Evolutionary conservation across 2,888 invertebrate species (phyloP).

Genomic region (Eilema depressum): DNA sequence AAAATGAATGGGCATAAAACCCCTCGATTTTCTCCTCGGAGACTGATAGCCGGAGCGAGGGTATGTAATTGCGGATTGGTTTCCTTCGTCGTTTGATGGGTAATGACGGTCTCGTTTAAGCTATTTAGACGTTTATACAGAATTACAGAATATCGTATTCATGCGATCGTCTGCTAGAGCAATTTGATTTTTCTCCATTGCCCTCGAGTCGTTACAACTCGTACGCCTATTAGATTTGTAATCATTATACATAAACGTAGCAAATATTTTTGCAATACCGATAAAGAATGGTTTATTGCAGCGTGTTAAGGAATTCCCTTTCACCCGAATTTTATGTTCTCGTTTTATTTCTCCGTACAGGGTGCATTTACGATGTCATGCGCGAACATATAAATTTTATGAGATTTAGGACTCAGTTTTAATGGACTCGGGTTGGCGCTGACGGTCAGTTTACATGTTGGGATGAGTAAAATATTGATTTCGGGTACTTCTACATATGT

Average conservation of each 20-base stretch:
- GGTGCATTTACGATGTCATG: conserved; percentile 78
- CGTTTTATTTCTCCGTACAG: conserved; percentile 68
- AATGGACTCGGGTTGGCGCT: conserved; percentile 65
- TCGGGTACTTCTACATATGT: conserved; percentile 23
- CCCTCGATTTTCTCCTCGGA: background rate
- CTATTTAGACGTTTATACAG: background rate
- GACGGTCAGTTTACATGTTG: conserved; percentile 64
- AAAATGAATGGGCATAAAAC: background rate
- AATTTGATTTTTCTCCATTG: background rate
- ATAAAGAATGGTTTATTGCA: conserved; percentile 61
- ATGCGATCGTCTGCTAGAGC: background rate
- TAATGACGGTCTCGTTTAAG: background rate
- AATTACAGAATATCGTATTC: background rate
- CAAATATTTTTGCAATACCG: conserved; percentile 48
- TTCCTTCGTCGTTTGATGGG: background rate
- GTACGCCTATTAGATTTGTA: conserved; percentile 31
- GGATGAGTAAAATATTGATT: conserved; percentile 59
- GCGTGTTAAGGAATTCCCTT: conserved; percentile 65
- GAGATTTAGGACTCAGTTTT: conserved; percentile 72
- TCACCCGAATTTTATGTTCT: conserved; percentile 70
- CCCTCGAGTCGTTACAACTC: conserved; percentile 10
- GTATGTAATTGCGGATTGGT: background rate
- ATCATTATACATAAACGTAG: conserved; percentile 36
- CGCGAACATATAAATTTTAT: conserved; percentile 80
- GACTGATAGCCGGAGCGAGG: background rate